phyloP scores from a whole-genome alignment of 2,797 vertebrate genomes.

The Sandelia bainsii region DNA sequence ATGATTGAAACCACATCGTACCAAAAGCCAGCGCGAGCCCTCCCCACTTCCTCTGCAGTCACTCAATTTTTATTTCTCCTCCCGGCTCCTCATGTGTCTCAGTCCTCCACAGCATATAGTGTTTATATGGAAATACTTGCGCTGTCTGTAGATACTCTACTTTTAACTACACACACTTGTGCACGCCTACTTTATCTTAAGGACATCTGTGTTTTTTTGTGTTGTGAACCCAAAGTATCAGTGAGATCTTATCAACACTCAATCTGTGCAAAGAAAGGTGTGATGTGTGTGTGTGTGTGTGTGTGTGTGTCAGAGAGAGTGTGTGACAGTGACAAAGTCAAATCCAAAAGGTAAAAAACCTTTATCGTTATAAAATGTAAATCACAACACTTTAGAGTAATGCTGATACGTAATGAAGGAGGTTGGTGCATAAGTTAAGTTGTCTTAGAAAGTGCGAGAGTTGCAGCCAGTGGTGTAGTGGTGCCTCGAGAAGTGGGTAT shows the following conservation, averaged over 20 bases:
- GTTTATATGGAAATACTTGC: not conserved
- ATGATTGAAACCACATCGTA: slow-evolving; percentile 81
- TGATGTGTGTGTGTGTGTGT: not conserved
- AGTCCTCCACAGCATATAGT: not conserved
- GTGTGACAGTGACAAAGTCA: not conserved
- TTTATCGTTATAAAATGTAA: not conserved
- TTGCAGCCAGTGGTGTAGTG: too few relatives aligned
- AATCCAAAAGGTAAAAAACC: not conserved
- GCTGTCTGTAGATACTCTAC: not conserved
- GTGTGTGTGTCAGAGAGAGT: too few relatives aligned
- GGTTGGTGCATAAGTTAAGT: too few relatives aligned
- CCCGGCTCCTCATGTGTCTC: slow-evolving; percentile 15
- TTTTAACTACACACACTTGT: slow-evolving; percentile 12
- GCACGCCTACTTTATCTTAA: slow-evolving; percentile 41
- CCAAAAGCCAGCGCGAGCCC: slow-evolving; percentile 67
- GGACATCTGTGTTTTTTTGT: slow-evolving; percentile 46
- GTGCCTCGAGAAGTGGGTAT: too few relatives aligned
- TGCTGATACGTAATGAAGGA: too few relatives aligned
- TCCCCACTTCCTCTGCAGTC: slow-evolving; percentile 65
- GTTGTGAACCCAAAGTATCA: slow-evolving; percentile 34
- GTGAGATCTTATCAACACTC: slow-evolving; percentile 44
- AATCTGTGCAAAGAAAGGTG: slow-evolving; percentile 36
- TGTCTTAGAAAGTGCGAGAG: too few relatives aligned
- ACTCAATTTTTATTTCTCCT: slow-evolving; percentile 49
- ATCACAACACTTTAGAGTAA: too few relatives aligned